Percentiles rank a stretch among this genome's conserved stretches.
phyloP scores from a whole-genome alignment of 2,888 invertebrate genomes.

The Trichacis sp. region DNA sequence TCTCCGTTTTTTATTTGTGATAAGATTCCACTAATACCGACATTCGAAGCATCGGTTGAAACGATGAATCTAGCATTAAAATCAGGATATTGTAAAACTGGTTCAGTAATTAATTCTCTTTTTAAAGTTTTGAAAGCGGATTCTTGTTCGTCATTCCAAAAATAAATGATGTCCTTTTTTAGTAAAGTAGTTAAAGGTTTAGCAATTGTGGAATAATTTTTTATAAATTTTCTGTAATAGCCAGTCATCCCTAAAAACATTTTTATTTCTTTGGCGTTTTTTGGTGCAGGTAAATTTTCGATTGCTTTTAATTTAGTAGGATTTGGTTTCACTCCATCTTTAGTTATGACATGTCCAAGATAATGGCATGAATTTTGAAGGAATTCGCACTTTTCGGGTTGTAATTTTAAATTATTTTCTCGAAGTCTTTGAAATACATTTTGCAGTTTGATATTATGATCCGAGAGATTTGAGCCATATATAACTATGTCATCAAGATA shows the following conservation, averaged over 20 bases:
- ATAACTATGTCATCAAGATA: conserved; percentile 9
- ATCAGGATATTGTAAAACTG: conserved; percentile 7
- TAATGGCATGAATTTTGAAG: no score
- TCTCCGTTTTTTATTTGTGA: no score
- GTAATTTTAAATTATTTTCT: conserved; percentile 10
- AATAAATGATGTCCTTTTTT: conserved; percentile 17
- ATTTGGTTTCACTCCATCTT: conserved; percentile 45
- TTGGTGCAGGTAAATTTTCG: conserved; percentile 25
- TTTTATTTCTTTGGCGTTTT: conserved; percentile 28
- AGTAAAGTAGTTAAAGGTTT: conserved; percentile 25
- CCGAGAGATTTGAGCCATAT: not conserved
- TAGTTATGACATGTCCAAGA: not conserved
- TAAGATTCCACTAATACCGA: no score
- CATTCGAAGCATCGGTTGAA: conserved; percentile 22
- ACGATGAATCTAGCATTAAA: conserved; percentile 17
- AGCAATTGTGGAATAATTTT: conserved; percentile 29
- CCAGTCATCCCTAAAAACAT: conserved; percentile 32
- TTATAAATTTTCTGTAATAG: no score
- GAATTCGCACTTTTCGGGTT: not conserved
- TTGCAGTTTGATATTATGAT: conserved; percentile 7
- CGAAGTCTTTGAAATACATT: conserved; percentile 1
- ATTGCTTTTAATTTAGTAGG: conserved; percentile 44
- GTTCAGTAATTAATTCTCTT: not conserved
- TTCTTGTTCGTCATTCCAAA: conserved; percentile 15
- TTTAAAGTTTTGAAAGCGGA: conserved; percentile 6